Evolutionary conservation across 2,113 vertebrate genomes (phyloP).

Genomic region (Myiozetetes cayanensis): DNA sequence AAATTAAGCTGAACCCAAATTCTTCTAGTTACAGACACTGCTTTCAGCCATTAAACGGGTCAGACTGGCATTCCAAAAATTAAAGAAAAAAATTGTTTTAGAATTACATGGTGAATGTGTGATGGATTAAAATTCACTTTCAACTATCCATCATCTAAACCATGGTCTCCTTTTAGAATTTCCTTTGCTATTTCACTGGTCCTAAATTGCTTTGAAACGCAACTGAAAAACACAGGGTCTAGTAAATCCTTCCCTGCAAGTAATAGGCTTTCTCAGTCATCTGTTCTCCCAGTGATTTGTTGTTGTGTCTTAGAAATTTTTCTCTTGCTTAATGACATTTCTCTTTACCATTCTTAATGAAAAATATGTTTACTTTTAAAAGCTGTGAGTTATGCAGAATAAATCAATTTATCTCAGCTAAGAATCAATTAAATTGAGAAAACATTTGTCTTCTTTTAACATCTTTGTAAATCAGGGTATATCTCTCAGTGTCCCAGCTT

Average conservation of each 20-base stretch:
- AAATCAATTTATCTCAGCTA: neutral
- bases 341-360: neutral
- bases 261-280: neutral
- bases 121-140: neutral
- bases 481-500: neutral
- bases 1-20: neutral
- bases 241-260: neutral
- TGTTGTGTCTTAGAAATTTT: neutral
- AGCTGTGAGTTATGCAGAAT: neutral
- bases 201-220: neutral
- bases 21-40: neutral
- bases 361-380: neutral
- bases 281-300: neutral
- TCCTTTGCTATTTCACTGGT: neutral
- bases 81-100: neutral
- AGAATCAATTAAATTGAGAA: neutral
- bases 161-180: neutral
- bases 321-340: neutral
- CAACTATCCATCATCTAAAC: neutral
- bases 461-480: neutral
- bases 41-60: neutral
- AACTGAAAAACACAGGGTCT: neutral
- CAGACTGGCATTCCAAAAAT: neutral
- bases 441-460: conserved; percentile 7
- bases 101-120: neutral